Percentiles rank a stretch among this genome's conserved stretches.
Evolutionary conservation across 2,113 vertebrate species (phyloP).

Genomic region (Ascaphus truei): DNA sequence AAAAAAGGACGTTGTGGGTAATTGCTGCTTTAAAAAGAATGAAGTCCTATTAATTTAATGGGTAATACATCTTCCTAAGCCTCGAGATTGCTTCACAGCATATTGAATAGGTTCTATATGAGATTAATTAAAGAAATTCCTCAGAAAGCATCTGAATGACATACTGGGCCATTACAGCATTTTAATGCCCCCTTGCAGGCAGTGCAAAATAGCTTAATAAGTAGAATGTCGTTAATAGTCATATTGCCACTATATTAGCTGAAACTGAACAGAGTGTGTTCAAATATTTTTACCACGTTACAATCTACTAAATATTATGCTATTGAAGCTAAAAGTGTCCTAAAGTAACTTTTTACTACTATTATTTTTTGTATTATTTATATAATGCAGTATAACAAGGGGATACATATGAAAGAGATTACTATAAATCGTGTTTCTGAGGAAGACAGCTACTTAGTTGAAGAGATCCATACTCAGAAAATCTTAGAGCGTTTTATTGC

Average conservation of each 20-base stretch:
- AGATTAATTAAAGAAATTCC: neutral
- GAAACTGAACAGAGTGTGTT: neutral
- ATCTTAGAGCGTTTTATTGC: neutral
- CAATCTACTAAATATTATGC: neutral
- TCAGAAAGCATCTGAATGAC: neutral
- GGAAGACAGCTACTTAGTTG: neutral
- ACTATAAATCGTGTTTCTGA: no score
- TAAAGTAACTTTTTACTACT: neutral
- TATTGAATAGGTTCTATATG: no score
- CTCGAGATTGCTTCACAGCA: no score
- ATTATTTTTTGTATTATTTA: neutral
- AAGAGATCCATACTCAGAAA: neutral
- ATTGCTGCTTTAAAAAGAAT: no score
- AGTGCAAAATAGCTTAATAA: slow-evolving; percentile 11
- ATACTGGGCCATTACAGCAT: slow-evolving; percentile 1
- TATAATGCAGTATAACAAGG: neutral
- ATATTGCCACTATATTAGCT: slow-evolving; percentile 3
- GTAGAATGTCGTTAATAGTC: neutral
- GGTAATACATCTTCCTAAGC: no score
- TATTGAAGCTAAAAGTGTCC: no score
- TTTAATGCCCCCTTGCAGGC: slow-evolving; percentile 4
- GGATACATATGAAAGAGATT: neutral
- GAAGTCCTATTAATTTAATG: no score
- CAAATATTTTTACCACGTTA: slow-evolving; percentile 5
- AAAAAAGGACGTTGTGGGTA: no score